Conservation (phyloP, 2,113 vertebrate species). For the Xiphophorus maculatus region DNA sequence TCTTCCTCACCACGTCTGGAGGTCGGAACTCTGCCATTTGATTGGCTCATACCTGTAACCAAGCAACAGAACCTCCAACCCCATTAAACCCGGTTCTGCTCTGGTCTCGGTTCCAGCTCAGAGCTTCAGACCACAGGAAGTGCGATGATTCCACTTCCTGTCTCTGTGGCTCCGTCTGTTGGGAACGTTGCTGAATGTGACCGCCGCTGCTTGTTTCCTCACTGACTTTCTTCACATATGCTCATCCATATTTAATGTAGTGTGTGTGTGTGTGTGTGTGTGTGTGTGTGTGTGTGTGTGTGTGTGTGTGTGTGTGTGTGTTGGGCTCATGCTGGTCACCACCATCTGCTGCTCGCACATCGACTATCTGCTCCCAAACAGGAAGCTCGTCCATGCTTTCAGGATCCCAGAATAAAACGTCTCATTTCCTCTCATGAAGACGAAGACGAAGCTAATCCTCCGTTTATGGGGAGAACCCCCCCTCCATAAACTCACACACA, state of each 20-base stretch:
- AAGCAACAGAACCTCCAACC: too few relatives aligned
- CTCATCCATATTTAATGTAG: conserved; percentile 53
- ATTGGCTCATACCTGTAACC: too few relatives aligned
- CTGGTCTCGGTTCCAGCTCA: too few relatives aligned
- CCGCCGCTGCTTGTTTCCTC: conserved; percentile 45
- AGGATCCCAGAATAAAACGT: conserved; percentile 20
- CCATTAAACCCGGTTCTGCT: too few relatives aligned
- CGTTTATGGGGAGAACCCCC: neutral
- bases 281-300: conserved; percentile 34
- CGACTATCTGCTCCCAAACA: conserved; percentile 22
- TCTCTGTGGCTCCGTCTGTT: neutral
- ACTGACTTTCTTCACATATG: conserved; percentile 52
- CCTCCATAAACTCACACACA: too few relatives aligned
- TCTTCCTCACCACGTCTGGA: too few relatives aligned
- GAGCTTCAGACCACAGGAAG: too few relatives aligned
- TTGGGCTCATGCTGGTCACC: conserved; percentile 45
- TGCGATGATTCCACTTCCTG: neutral
- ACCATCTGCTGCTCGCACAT: conserved; percentile 60
- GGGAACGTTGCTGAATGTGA: neutral
- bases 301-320: conserved; percentile 22
- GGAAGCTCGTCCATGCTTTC: conserved; percentile 32
- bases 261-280: conserved; percentile 30
- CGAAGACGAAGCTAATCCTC: neutral
- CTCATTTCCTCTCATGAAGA: neutral
- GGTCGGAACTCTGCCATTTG: too few relatives aligned